Evolutionary conservation across 2,797 vertebrate genomes (phyloP).

Genomic region (Fistularia commersonii): DNA sequence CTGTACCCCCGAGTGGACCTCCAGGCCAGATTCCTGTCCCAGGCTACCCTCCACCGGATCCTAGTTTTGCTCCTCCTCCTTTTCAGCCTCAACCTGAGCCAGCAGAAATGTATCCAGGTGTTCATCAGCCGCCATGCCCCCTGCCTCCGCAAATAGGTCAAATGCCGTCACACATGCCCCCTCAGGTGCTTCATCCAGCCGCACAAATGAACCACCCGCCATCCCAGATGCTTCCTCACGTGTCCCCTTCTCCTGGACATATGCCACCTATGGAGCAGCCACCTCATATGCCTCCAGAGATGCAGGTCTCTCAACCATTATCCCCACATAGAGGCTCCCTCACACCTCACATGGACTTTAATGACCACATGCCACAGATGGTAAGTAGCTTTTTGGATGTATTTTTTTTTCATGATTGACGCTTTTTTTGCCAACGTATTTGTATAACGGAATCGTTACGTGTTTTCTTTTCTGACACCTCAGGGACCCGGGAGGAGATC

Average conservation of each 20-base stretch:
- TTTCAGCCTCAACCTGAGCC: slow-evolving; percentile 67
- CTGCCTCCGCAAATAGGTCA: slow-evolving; percentile 46
- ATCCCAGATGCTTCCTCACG: slow-evolving; percentile 44
- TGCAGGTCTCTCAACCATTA: slow-evolving; percentile 27
- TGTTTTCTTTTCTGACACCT: slow-evolving; percentile 15
- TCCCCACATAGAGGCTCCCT: slow-evolving; percentile 60
- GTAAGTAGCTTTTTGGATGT: slow-evolving; percentile 46
- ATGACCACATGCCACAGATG: slow-evolving; percentile 82
- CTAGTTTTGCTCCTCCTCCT: slow-evolving; percentile 52
- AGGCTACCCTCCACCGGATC: slow-evolving; percentile 49
- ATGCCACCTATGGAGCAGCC: slow-evolving; percentile 41
- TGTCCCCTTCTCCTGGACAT: slow-evolving; percentile 65
- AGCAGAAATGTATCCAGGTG: slow-evolving; percentile 57
- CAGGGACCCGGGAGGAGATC: slow-evolving; percentile 78
- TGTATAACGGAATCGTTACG: neutral
- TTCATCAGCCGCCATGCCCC: slow-evolving; percentile 39
- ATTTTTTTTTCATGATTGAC: neutral
- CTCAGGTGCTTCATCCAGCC: slow-evolving; percentile 58
- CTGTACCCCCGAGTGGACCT: slow-evolving; percentile 61
- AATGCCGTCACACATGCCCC: slow-evolving; percentile 53
- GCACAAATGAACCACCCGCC: slow-evolving; percentile 50
- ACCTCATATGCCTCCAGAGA: slow-evolving; percentile 24
- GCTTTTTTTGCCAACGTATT: neutral
- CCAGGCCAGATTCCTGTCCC: slow-evolving; percentile 52
- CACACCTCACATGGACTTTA: slow-evolving; percentile 82